Evolutionary conservation across 2,888 invertebrate genomes (phyloP).

Genomic region (Erebia palarica): DNA sequence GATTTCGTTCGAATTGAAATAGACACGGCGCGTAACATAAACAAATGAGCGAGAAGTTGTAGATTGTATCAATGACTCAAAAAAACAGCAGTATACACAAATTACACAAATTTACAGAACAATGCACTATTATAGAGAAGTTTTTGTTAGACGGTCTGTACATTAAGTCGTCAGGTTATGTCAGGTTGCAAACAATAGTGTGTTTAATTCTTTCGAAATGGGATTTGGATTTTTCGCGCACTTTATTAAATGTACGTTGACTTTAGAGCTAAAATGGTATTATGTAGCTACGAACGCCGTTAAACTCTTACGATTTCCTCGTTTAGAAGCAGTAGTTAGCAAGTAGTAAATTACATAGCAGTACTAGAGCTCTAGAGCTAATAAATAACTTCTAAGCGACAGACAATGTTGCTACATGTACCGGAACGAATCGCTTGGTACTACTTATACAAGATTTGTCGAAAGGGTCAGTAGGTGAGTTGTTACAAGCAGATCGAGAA

Average conservation of each 20-base stretch:
- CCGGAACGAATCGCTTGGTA: background rate
- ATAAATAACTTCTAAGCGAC: background rate
- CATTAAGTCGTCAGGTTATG: constrained; percentile 30
- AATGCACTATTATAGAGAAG: constrained; percentile 34
- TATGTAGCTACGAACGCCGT: background rate
- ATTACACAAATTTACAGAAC: constrained; percentile 34
- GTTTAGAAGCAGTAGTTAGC: background rate
- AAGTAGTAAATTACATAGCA: background rate
- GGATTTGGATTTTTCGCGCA: constrained; percentile 9
- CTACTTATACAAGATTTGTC: background rate
- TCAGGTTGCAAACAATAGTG: constrained; percentile 33
- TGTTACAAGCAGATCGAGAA: background rate
- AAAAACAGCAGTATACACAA: constrained; percentile 19
- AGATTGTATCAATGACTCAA: constrained; percentile 30
- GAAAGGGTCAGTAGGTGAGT: background rate
- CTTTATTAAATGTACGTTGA: constrained; percentile 15
- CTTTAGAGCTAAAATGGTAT: background rate
- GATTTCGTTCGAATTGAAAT: constrained; percentile 2
- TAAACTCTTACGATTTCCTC: background rate
- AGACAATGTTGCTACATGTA: background rate
- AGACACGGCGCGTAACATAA: constrained; percentile 11
- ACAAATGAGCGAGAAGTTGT: constrained; percentile 29
- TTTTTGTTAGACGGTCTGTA: constrained; percentile 34
- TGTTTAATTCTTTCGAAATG: constrained; percentile 17
- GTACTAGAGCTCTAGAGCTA: background rate